A percentile compares a stretch with the other conserved stretches of the same genome.
Conservation (phyloP, 2,797 vertebrate species). For the Eospalax fontanierii region DNA sequence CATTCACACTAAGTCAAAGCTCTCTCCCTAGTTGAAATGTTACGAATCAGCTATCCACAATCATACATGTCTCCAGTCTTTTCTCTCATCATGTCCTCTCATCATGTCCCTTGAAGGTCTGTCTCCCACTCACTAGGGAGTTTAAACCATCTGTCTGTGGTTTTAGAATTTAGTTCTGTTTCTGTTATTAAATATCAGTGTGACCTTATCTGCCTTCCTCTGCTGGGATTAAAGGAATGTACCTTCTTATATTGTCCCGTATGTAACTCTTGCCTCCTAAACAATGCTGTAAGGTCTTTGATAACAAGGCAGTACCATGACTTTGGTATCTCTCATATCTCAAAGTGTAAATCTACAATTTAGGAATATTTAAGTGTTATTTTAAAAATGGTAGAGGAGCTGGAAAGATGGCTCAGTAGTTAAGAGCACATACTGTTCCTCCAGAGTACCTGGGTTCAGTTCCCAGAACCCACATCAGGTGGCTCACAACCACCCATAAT, state of each 20-base stretch:
- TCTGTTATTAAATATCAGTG: no score
- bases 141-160: no score
- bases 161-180: no score
- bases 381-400: no score
- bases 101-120: not conserved
- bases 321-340: not conserved
- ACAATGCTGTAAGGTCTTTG: not conserved
- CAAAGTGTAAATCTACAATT: not conserved
- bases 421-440: no score
- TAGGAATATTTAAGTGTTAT: not conserved
- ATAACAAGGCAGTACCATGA: slow-evolving; percentile 11
- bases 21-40: not conserved
- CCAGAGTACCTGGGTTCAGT: no score
- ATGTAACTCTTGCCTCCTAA: not conserved
- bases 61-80: not conserved
- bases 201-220: no score
- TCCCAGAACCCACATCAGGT: no score
- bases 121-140: not conserved
- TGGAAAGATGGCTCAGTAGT: no score
- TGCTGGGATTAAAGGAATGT: no score
- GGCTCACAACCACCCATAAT: no score
- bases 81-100: not conserved
- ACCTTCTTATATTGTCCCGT: not conserved
- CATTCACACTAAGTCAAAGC: slow-evolving; percentile 1
- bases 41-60: not conserved